A percentile compares a stretch with the other conserved stretches of the same genome.
These are phyloP conservation scores for Cosmia pyralina DNA, from an alignment of 2,888 invertebrate genomes.

Conservation along the genomic window DNA sequence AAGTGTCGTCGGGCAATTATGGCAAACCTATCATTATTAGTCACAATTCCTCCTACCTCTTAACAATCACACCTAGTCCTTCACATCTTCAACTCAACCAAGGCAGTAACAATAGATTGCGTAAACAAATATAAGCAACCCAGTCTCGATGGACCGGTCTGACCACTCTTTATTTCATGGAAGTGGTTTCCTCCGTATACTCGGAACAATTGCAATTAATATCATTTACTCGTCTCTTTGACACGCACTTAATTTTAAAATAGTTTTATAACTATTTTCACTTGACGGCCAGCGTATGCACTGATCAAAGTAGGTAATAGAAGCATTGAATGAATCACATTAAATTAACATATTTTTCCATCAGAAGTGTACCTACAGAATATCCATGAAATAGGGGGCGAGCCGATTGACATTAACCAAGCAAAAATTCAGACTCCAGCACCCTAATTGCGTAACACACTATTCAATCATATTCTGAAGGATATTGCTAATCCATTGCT, in stretches of 20 bases:
- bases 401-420: background rate
- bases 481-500: no score
- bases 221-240: constrained; percentile 39
- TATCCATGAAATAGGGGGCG: background rate
- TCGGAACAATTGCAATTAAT: constrained; percentile 59
- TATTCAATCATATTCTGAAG: no score
- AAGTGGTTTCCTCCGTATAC: constrained; percentile 49
- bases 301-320: background rate
- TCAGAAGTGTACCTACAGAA: background rate
- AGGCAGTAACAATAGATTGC: constrained; percentile 42
- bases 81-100: constrained; percentile 1
- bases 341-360: background rate
- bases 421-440: no score
- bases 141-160: constrained; percentile 57
- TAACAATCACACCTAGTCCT: background rate
- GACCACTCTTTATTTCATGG: constrained; percentile 58
- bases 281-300: background rate
- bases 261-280: constrained; percentile 27
- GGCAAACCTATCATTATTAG: background rate
- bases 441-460: no score
- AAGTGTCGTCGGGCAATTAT: no score
- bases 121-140: constrained; percentile 36
- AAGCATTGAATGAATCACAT: constrained; percentile 13
- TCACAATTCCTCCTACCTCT: background rate
- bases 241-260: constrained; percentile 53